Conservation (phyloP, 2,888 invertebrate genomes). For the Drosophila borborema region DNA sequence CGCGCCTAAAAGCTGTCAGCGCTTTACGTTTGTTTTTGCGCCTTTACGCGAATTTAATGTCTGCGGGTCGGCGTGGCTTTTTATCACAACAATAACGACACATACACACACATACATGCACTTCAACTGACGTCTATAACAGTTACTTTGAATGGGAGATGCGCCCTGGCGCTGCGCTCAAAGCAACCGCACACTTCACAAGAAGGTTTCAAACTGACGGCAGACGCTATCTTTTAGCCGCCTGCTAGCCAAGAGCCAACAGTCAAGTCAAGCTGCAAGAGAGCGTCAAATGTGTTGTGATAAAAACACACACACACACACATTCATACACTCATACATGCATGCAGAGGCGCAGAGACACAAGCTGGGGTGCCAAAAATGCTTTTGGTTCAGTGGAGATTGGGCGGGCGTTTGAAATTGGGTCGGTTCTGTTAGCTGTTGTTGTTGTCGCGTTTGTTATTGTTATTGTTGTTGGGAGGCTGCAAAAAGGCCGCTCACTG, state of each 20-base stretch:
- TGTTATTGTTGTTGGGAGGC: conserved; percentile 39
- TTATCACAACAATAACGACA: conserved; percentile 60
- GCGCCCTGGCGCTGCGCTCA: conserved; percentile 57
- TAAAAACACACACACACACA: conserved; percentile 42
- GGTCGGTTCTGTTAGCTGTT: conserved; percentile 38
- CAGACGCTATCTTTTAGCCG: conserved; percentile 59
- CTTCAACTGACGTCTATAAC: conserved; percentile 23
- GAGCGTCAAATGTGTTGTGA: conserved; percentile 67
- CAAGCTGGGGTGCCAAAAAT: conserved; percentile 44
- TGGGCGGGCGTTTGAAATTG: conserved; percentile 49
- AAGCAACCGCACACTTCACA: conserved; percentile 77
- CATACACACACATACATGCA: conserved; percentile 16
- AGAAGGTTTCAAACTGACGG: conserved; percentile 79
- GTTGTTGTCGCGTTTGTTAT: conserved; percentile 12
- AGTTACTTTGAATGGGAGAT: conserved; percentile 35
- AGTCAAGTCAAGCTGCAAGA: conserved; percentile 27
- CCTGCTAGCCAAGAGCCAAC: conserved; percentile 20
- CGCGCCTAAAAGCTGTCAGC: conserved; percentile 45
- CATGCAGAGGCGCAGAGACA: conserved; percentile 37
- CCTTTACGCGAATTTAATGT: conserved; percentile 64
- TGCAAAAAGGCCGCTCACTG: conserved; percentile 50
- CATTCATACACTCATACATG: background rate
- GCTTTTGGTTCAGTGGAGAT: conserved; percentile 51
- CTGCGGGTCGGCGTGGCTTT: conserved; percentile 33
- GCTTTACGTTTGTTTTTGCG: conserved; percentile 43